Percentiles rank a stretch among this genome's conserved stretches.
Evolutionary conservation across 2,888 invertebrate species (phyloP).

Genomic region (Lithosia quadra): DNA sequence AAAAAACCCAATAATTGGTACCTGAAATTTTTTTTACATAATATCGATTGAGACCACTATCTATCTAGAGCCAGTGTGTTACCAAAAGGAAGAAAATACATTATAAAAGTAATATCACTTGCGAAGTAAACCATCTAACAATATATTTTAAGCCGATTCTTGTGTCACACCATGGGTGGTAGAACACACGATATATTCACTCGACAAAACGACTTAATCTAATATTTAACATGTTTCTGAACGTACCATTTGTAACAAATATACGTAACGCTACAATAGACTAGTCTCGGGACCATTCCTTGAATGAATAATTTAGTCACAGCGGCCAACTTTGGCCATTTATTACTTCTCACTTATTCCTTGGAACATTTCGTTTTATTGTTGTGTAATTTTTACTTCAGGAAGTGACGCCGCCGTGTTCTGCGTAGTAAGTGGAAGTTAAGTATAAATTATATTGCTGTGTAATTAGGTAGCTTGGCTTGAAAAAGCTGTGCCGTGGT

Average conservation of each 20-base stretch:
- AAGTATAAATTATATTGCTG: constrained; percentile 3
- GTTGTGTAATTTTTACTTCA: constrained; percentile 9
- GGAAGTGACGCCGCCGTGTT: neutral
- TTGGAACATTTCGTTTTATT: constrained; percentile 32
- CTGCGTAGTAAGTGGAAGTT: constrained; percentile 11
- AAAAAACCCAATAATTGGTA: neutral
- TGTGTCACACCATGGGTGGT: constrained; percentile 23
- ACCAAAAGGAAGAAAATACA: neutral
- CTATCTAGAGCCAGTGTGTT: neutral
- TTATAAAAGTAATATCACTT: neutral
- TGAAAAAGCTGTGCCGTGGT: neutral
- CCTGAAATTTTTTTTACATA: no score
- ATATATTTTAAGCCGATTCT: constrained; percentile 12
- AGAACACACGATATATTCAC: constrained; percentile 11
- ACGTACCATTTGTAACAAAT: constrained; percentile 27
- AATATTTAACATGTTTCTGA: constrained; percentile 25
- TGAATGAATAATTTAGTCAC: constrained; percentile 43
- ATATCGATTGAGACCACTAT: no score
- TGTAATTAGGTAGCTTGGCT: constrained; percentile 7
- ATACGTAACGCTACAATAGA: constrained; percentile 13
- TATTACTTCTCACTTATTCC: constrained; percentile 44
- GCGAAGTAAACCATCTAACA: neutral
- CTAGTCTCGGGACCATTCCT: constrained; percentile 9
- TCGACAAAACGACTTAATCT: constrained; percentile 36
- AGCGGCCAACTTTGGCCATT: constrained; percentile 41